A percentile compares a stretch with the other conserved stretches of the same genome.
Evolutionary conservation across 2,888 invertebrate genomes (phyloP).

Genomic region (Drosophila eohydei): DNA sequence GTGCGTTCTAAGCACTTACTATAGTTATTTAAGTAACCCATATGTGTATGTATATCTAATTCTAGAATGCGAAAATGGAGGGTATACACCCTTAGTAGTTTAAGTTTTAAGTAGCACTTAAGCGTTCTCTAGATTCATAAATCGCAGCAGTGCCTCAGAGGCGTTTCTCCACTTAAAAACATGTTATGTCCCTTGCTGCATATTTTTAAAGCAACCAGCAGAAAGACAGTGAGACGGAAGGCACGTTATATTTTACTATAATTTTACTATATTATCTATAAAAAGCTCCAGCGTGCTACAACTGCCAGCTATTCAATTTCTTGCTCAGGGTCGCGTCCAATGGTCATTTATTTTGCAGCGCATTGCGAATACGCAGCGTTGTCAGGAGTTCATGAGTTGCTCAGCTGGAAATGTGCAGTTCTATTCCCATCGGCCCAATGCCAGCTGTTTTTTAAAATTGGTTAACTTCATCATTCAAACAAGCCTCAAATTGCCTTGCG

Average conservation of each 20-base stretch:
- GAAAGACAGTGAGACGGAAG: background rate
- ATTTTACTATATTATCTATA: conserved; percentile 6
- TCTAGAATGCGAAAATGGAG: conserved; percentile 34
- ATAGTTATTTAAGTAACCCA: conserved; percentile 58
- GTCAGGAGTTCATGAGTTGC: background rate
- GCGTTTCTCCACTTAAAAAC: conserved; percentile 61
- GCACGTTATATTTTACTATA: conserved; percentile 41
- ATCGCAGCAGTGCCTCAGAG: conserved; percentile 61
- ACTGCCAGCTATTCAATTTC: conserved; percentile 13
- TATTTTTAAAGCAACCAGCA: conserved; percentile 17
- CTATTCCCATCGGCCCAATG: conserved; percentile 65
- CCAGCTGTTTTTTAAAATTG: conserved; percentile 81
- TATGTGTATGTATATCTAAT: conserved; percentile 17
- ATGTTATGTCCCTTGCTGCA: conserved; percentile 49
- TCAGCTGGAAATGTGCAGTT: conserved; percentile 21
- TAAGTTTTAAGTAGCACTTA: conserved; percentile 81
- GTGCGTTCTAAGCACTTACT: conserved; percentile 48
- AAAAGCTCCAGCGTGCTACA: background rate
- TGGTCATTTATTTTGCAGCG: conserved; percentile 47
- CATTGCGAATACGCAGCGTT: conserved; percentile 64
- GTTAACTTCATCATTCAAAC: conserved; percentile 73
- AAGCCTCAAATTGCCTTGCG: conserved; percentile 63
- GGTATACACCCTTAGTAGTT: conserved; percentile 67
- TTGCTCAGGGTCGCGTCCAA: conserved; percentile 42
- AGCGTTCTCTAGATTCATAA: conserved; percentile 74